These are phyloP conservation scores for Lycaena phlaeas DNA, from an alignment of 2,888 invertebrate species.

Conservation along the genomic window DNA sequence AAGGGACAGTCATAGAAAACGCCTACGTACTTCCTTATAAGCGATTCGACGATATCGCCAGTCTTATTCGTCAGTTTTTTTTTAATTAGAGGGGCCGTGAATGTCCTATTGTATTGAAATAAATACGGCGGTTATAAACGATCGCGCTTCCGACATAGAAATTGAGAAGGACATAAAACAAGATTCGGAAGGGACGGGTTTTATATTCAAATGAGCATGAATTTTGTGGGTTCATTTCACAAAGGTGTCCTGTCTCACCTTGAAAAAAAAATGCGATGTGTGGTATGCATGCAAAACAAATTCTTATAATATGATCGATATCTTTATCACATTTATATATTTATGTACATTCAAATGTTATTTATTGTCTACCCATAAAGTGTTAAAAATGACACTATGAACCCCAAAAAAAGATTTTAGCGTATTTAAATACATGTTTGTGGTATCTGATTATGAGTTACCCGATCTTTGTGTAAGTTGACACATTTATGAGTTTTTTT, in stretches of 20 bases:
- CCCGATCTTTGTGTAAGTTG: too few relatives aligned
- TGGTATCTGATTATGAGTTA: too few relatives aligned
- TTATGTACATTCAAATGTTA: too few relatives aligned
- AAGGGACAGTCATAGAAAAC: conserved; percentile 49
- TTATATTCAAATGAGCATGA: conserved; percentile 30
- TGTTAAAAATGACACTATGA: too few relatives aligned
- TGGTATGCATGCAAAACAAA: too few relatives aligned
- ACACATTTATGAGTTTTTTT: too few relatives aligned
- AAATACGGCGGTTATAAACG: conserved; percentile 61
- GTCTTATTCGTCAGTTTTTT: conserved; percentile 69
- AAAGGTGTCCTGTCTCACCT: conserved; percentile 10
- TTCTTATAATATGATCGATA: too few relatives aligned
- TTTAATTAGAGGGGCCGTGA: conserved; percentile 70
- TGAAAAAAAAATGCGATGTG: conserved; percentile 5
- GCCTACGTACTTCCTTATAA: conserved; percentile 61
- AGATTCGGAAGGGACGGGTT: conserved; percentile 28
- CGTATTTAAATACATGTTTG: too few relatives aligned
- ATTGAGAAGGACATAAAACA: conserved; percentile 42
- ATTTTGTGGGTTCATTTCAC: conserved; percentile 24
- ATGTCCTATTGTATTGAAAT: conserved; percentile 55
- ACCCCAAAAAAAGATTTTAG: too few relatives aligned
- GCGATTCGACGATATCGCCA: conserved; percentile 70
- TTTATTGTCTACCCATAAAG: too few relatives aligned
- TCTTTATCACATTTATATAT: too few relatives aligned
- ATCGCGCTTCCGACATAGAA: conserved; percentile 39